phyloP scores from a whole-genome alignment of 2,888 invertebrate species.

The Abrostola triplasia region DNA sequence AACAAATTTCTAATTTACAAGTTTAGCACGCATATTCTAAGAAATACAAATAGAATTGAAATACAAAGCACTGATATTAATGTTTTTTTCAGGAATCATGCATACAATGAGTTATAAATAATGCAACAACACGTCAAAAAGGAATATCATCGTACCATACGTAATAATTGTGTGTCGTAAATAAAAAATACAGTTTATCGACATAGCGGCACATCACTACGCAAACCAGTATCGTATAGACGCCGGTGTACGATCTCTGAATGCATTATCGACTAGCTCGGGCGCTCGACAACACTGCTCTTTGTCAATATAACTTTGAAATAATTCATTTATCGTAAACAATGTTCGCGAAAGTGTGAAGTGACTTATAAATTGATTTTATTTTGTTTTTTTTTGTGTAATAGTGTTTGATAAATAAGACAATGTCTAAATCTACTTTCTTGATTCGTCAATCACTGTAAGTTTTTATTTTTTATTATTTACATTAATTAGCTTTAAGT shows the following conservation, averaged over 20 bases:
- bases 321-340: conserved; percentile 36
- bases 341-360: conserved; percentile 50
- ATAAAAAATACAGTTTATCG: conserved; percentile 50
- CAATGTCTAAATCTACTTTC: conserved; percentile 68
- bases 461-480: conserved; percentile 58
- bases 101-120: conserved; percentile 15
- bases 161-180: conserved; percentile 5
- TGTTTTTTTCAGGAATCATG: not conserved
- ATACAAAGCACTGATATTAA: not conserved
- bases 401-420: conserved; percentile 43
- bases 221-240: conserved; percentile 61
- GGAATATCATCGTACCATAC: not conserved
- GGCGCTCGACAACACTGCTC: conserved; percentile 56
- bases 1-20: no score
- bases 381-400: conserved; percentile 40
- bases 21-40: no score
- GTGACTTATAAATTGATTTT: conserved; percentile 39
- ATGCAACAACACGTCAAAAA: not conserved
- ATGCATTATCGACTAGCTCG: conserved; percentile 70
- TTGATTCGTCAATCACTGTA: conserved; percentile 69
- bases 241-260: conserved; percentile 62
- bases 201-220: conserved; percentile 62
- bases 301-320: conserved; percentile 38
- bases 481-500: not conserved
- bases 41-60: no score